Conservation (phyloP, 2,113 vertebrate genomes). For the Silurus asotus region DNA sequence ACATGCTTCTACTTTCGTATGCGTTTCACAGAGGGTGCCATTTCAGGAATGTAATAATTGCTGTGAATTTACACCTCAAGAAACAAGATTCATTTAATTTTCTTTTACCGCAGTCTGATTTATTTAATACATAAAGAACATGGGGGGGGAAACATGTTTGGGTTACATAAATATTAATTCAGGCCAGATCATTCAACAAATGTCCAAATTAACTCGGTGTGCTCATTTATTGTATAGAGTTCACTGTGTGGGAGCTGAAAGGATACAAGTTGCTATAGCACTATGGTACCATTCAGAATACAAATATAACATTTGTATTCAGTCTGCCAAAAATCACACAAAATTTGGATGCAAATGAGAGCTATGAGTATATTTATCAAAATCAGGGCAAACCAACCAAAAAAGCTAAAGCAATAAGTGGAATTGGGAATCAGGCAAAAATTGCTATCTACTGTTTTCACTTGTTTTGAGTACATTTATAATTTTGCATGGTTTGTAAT, state of each 20-base stretch:
- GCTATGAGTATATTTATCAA: background rate
- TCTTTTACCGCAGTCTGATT: background rate
- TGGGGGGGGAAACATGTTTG: background rate
- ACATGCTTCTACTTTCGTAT: conserved; percentile 28
- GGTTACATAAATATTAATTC: conserved; percentile 17
- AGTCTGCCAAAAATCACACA: background rate
- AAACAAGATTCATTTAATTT: conserved; percentile 26
- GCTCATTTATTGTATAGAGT: background rate
- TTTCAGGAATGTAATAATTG: conserved; percentile 31
- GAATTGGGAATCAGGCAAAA: background rate
- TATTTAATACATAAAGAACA: conserved; percentile 13
- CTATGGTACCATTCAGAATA: background rate
- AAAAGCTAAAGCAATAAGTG: background rate
- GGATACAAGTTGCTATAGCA: background rate
- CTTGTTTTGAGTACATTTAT: background rate
- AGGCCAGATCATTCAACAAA: conserved; percentile 6
- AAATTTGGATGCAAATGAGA: background rate
- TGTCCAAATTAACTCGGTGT: background rate
- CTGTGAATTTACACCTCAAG: conserved; percentile 24
- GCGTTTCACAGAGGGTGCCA: conserved; percentile 10
- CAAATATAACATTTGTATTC: background rate
- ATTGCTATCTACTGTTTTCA: background rate
- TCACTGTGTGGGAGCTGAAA: background rate
- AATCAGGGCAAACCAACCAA: background rate
- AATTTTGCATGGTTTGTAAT: too few relatives aligned